phyloP scores from a whole-genome alignment of 2,113 vertebrate genomes.

The Crocuta crocuta region DNA sequence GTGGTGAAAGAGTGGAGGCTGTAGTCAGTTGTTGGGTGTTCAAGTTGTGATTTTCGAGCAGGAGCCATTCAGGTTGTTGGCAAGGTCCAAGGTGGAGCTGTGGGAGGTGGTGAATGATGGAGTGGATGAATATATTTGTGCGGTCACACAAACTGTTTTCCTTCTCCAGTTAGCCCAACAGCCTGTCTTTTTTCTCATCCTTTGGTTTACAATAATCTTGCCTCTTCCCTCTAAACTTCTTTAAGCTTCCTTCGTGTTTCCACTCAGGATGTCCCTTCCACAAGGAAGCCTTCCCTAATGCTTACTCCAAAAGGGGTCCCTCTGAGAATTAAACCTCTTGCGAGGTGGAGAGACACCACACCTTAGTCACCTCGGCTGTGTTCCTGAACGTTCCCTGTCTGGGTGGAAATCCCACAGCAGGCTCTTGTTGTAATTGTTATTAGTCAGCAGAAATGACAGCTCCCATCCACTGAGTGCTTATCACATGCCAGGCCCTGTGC shows the following conservation, averaged over 20 bases:
- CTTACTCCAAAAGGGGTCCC: not conserved
- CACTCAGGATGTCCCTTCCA: not conserved
- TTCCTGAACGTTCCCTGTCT: not conserved
- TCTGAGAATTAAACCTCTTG: not conserved
- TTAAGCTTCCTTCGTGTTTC: constrained; percentile 7
- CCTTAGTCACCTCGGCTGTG: fast-evolving
- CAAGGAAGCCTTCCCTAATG: not conserved
- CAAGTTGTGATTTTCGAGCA: not conserved
- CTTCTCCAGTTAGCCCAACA: not conserved
- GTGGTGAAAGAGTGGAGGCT: not conserved
- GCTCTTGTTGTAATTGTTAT: not conserved
- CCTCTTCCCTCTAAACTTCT: not conserved
- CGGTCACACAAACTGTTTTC: not conserved
- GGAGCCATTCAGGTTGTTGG: too few species aligned
- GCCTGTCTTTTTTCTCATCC: not conserved
- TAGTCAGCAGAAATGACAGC: not conserved
- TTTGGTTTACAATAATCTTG: not conserved
- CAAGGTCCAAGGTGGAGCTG: not conserved
- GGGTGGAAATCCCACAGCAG: not conserved
- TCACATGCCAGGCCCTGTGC: not conserved
- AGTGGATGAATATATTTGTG: not conserved
- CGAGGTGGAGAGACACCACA: not conserved
- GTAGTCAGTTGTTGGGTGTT: not conserved
- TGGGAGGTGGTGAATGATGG: not conserved
- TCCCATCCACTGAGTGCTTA: not conserved